Base-by-base conservation (phyloP, 2,797 vertebrate species). In the Aphelocoma californica region DNA sequence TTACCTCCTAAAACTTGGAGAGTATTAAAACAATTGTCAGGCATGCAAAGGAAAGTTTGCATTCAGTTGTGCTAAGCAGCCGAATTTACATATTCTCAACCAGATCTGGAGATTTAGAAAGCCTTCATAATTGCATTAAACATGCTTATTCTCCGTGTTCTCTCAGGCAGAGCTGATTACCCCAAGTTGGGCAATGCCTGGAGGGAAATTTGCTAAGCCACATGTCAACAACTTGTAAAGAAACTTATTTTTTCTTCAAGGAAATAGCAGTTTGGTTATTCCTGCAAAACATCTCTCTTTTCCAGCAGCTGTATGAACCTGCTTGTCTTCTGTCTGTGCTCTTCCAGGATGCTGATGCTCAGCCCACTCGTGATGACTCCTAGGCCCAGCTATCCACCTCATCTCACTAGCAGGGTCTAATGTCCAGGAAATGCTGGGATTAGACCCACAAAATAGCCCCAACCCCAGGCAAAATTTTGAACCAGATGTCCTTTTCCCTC, bases 71-170 rank as follows among this genome's bases (percentile, higher is more conserved):
- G 95, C 94, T 96, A 73, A 95, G 95, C 93, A 93, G 96, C 92
- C n/a, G 16, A 86, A 97, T 97, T 96, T 96, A 94, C 97, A 95
- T 85, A 96, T 96, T 94, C 92, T 89, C 95, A 79, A 84, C 80
- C 81, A 92, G 90, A 69, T 84, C 91, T 95, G 88, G 86, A 95
- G 96, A 84, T 93, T 90, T 81, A 93, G 88, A 96, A 86, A 81
- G 77, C 81, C 34, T 91, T 85, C 94, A 93, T 97, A 98, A 98
- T 97, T 97, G 96, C 97, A 97, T 97, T 98, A 97, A 97, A 96
- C 90, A 74, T 96, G 94, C 91, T 92, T 23, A 92, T 93, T 97
- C 97, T 97, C 95, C 12, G 4, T 94, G 74, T 95, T 89, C 95
- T 81, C 62, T 93, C 93, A 94, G 44, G 90, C 95, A 96, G 95